Evolutionary conservation across 1,140 invertebrate genomes (phyloP).

Genomic region (Steinernema feltiae): DNA sequence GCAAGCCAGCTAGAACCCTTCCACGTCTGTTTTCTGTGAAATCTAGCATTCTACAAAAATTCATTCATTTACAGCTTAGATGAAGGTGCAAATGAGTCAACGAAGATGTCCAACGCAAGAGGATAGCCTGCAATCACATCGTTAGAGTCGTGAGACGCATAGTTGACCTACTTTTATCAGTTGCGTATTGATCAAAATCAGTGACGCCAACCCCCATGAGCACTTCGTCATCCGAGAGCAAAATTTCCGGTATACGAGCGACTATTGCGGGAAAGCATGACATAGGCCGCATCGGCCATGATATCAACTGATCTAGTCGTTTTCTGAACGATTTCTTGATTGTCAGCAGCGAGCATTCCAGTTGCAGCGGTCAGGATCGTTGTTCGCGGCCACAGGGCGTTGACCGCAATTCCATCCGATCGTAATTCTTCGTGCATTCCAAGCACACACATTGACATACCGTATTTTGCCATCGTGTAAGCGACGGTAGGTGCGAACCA

Average conservation of each 20-base stretch:
- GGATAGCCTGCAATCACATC: too few relatives aligned
- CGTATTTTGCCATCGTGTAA: slow-evolving; percentile 94
- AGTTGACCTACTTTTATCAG: slow-evolving; percentile 70
- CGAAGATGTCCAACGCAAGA: too few relatives aligned
- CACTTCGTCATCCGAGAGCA: slow-evolving; percentile 82
- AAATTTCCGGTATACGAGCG: slow-evolving; percentile 80
- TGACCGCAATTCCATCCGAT: slow-evolving; percentile 77
- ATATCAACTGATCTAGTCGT: slow-evolving; percentile 79
- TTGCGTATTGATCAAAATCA: slow-evolving; percentile 79
- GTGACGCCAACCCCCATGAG: slow-evolving; percentile 72
- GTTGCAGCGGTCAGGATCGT: slow-evolving; percentile 91
- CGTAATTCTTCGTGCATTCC: slow-evolving; percentile 87
- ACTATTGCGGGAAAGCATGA: slow-evolving; percentile 74
- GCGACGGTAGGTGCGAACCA: slow-evolving; percentile 92
- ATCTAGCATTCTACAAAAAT: too few relatives aligned
- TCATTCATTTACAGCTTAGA: too few relatives aligned
- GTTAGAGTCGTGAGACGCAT: too few relatives aligned
- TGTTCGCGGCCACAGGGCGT: slow-evolving; percentile 81
- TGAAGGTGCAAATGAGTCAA: too few relatives aligned
- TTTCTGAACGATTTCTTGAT: slow-evolving; percentile 60
- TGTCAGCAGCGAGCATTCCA: slow-evolving; percentile 79
- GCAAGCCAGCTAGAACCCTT: too few relatives aligned
- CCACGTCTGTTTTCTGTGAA: too few relatives aligned
- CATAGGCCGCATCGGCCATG: slow-evolving; percentile 77
- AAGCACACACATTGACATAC: slow-evolving; percentile 94